Percentiles rank a stretch among this genome's conserved stretches.
These are phyloP conservation scores for Hippocampus guttulatus DNA, from an alignment of 2,113 vertebrate genomes.

Conservation along the genomic window DNA sequence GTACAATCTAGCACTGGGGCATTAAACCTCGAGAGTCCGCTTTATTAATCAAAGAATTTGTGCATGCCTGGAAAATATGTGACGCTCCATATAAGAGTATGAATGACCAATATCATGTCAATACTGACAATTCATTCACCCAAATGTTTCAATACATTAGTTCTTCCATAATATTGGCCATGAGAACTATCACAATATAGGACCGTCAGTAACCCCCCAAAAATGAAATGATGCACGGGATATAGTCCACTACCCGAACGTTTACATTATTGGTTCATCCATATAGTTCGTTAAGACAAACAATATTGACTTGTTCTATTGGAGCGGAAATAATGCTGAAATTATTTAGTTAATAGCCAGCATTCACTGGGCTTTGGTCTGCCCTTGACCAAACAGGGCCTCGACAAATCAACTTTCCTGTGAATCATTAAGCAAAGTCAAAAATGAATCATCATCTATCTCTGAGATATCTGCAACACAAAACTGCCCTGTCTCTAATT, in stretches of 20 bases:
- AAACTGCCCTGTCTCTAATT: slow-evolving; percentile 10
- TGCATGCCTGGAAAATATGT: neutral
- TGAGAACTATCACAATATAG: no score
- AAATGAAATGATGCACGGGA: neutral
- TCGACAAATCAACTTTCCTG: slow-evolving; percentile 62
- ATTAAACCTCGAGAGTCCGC: neutral
- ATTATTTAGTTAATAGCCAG: slow-evolving; percentile 32
- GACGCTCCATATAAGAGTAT: neutral
- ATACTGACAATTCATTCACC: neutral
- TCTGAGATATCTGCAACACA: neutral
- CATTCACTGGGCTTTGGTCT: slow-evolving; percentile 31
- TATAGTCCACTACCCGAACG: neutral
- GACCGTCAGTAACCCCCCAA: neutral
- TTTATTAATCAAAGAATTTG: neutral
- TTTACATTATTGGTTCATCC: neutral
- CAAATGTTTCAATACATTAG: neutral
- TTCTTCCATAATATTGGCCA: neutral
- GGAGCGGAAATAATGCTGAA: slow-evolving; percentile 4
- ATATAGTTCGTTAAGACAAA: neutral
- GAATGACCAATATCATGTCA: neutral
- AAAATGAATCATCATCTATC: slow-evolving; percentile 21
- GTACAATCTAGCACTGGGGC: neutral
- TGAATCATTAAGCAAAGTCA: slow-evolving; percentile 57
- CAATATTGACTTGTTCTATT: neutral
- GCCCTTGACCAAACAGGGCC: slow-evolving; percentile 58